Evolutionary conservation across 1,140 invertebrate species (phyloP).

Genomic region (Belonocnema kinseyi): DNA sequence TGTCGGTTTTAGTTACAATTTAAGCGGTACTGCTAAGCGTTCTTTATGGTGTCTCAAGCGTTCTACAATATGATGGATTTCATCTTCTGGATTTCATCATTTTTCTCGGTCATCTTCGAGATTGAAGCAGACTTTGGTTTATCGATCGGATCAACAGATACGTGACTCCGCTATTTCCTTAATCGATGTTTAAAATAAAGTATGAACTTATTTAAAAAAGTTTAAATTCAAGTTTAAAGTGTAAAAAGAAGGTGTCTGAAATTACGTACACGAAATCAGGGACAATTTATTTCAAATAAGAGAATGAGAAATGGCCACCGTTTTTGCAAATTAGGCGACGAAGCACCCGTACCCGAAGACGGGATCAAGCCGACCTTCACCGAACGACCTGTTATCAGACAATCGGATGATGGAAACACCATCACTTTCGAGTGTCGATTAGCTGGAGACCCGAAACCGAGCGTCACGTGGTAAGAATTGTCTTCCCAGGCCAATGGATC

Average conservation of each 20-base stretch:
- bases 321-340: conserved; percentile 85
- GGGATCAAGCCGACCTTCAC: conserved; percentile 97
- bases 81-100: conserved; percentile 11
- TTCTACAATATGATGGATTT: conserved; percentile 43
- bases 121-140: conserved; percentile 49
- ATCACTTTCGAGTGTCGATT: conserved; percentile 97
- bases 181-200: conserved; percentile 6
- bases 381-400: conserved; percentile 95
- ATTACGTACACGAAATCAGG: conserved; percentile 38
- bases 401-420: conserved; percentile 93
- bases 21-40: background rate
- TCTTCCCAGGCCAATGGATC: conserved; percentile 34
- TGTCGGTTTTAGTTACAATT: conserved; percentile 42
- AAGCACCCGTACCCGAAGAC: conserved; percentile 91
- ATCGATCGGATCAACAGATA: conserved; percentile 60
- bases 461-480: conserved; percentile 89
- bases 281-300: conserved; percentile 11
- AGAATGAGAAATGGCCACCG: conserved; percentile 30
- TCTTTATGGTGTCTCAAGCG: conserved; percentile 2
- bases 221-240: background rate
- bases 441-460: conserved; percentile 95
- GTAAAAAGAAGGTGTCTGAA: background rate
- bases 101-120: background rate
- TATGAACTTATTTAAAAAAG: background rate
- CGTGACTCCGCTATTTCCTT: conserved; percentile 58